Evolutionary conservation across 1,140 invertebrate genomes (phyloP), one percentile per base, ranked within the genome.

Genomic region (Plodia interpunctella): DNA sequence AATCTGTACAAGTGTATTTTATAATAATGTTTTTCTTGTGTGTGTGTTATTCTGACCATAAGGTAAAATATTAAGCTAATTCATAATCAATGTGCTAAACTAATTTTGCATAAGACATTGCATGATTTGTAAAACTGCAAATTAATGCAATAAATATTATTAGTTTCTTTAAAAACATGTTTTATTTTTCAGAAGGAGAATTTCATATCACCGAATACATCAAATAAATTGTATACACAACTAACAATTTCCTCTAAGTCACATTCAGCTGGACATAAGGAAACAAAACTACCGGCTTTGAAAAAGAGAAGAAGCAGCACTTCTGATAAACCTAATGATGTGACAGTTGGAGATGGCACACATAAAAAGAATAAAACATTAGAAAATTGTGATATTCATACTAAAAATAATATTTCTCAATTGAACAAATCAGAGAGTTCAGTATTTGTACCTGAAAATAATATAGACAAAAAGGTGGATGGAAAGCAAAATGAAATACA

Each of bases 261-360:
- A 18, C 72, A 77, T 54, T 66, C 66, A 70, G 57, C 62, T 44
- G 54, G 63, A 60, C 77, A 83, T 6, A 87, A 87, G 50, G 83
- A 89, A 49, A 56, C 70, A 35, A 87, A 84, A 73, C 55, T 82
- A 20, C 84, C 83, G 15, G 87, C 78, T 5, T 62, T 83, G 9
- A 89, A 89, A 60, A 87, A 87, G 66, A 72, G 87, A 57, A 63
- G 87, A 49, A 80, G 84, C 54, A 89, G 87, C 61, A 87, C 87
- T 11, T 87, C 87, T 4, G 87, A 89, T 55, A 89, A 87, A 71
- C 85, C 85, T 6, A 86, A 74, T 69, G 84, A 89, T 60, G 32
- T 78, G 5, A 72, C 70, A 28, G 63, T 78, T 62, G 68, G 67
- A 55, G 80, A 83, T 6, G 19, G 1, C 9, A 60, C 63, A 18